phyloP scores from a whole-genome alignment of 35 echinoderm and acorn worm genomes.

The Heliocidaris tuberculata region DNA sequence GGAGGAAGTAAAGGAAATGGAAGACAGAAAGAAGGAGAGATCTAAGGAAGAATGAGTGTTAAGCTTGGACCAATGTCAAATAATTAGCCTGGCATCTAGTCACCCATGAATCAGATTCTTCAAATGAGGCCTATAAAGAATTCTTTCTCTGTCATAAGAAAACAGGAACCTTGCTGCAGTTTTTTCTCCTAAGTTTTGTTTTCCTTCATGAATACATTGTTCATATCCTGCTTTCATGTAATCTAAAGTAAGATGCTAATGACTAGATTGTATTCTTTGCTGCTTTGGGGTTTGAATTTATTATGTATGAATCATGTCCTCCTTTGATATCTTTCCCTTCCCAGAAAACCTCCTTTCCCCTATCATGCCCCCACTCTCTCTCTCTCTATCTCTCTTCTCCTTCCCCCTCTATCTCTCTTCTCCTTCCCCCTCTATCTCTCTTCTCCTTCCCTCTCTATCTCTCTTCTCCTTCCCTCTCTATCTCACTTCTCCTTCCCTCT shows the following conservation, averaged over 20 bases:
- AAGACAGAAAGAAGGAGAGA: neutral
- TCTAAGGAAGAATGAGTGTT: neutral
- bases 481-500: neutral
- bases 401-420: too few species aligned
- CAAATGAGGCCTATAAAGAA: slow-evolving; percentile 1
- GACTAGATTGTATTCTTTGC: neutral
- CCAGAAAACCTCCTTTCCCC: neutral
- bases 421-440: too few species aligned
- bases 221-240: neutral
- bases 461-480: neutral
- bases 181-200: neutral
- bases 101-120: neutral
- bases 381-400: too few species aligned
- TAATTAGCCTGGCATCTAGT: neutral
- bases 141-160: neutral
- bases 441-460: too few species aligned
- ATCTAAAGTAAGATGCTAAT: neutral
- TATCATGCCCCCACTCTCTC: neutral
- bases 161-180: neutral
- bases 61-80: neutral
- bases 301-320: neutral
- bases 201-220: neutral
- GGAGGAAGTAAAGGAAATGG: neutral
- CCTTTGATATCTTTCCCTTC: neutral
- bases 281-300: neutral